Base-by-base conservation (phyloP, 2,888 invertebrate species). In the Apamea monoglypha region DNA sequence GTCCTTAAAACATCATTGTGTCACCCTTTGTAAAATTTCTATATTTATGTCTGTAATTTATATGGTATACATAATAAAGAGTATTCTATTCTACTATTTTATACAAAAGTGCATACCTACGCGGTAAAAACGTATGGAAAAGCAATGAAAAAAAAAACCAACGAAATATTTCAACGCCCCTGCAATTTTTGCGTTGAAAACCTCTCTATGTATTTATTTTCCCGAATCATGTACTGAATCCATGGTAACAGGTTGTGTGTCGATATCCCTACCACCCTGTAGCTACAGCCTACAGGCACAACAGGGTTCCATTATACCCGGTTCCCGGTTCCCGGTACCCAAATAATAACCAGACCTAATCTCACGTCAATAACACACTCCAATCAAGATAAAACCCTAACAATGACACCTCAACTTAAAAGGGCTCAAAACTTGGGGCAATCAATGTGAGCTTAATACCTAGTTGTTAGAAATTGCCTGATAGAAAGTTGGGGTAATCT, bases 401-500 rank as follows among this genome's bases (percentile, higher is more conserved):
- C 87, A 91, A 90, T 89, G 90, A 91, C 91, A 91, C 90, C 88
- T 89, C 83, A 85, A 90, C 91, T 89, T 89, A 88, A 89, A 92
- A 90, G 85, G 90, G 89, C 88, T 90, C 88, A 82, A 91, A 92
- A 91, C 90, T 92, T 90, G 75, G 81, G 76, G 88, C 89, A 90
- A 91, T 91, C 91, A 90, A 88, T 90, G 91, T 76, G 68, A 80
- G 89, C 89, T 91, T 90, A 90, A 91, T 90, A 85, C 84, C 80
- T 89, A 89, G 88, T 91, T 91, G 91, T 91, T 91, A 87, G 90
- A 88, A 90, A 92, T 91, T 90, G 92, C 86, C 87, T 88, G 91
- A 90, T 90, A 90, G 91, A 92, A 92, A 93, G 93, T 93, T 91
- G 85, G 68, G 69, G 82, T 91, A 92, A 92, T 92, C 92, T 92